Evolutionary conservation across 2,888 invertebrate genomes (phyloP), one percentile per base, ranked within the genome.

Genomic region (Dioctria linearis): DNA sequence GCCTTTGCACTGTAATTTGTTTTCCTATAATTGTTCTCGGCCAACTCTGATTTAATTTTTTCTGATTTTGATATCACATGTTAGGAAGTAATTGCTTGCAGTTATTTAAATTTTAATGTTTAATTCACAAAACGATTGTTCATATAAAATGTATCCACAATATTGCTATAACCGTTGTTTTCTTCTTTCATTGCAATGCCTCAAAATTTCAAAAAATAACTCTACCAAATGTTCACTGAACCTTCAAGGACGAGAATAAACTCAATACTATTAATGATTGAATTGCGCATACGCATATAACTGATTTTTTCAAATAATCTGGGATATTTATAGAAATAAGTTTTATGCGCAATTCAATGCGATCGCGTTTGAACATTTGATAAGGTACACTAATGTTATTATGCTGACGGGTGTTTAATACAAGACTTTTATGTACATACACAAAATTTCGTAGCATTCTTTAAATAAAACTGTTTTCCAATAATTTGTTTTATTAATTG

Each of bases 221-320:
- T 51, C 51, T 6, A 51, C 51, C 6, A 51, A 51, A 51, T 51
- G 51, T 51, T 6, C 51, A 2, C 51, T 51, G 51, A 51, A 51
- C 51, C 2, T 51, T 51, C 51, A 51, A 51, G 51, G 51, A 51
- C 51, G 51, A 51, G 11, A 51, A 51, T 2, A 51, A 51, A 51
- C 51, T 51, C 51, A 51, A 51, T 59, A 59, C 25, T 59, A 59
- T 8, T 11, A 59, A 59, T 59, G 11, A 59, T 59, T 59, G 59
- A 59, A 59, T 59, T 59, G 25, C 2, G 59, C 59, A 59, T n/a
- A n/a, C 25, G 11, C n/a, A n/a, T 59, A n/a, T n/a, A 59, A 59
- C 59, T n/a, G 59, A 59, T 59, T 46, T 9, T 46, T 6, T 46
- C 49, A 46, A 46, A 46, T 9, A 2, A 46, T 25, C 49, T 46